Evolutionary conservation across 2,888 invertebrate species (phyloP).

Genomic region (Epinotia nisella): DNA sequence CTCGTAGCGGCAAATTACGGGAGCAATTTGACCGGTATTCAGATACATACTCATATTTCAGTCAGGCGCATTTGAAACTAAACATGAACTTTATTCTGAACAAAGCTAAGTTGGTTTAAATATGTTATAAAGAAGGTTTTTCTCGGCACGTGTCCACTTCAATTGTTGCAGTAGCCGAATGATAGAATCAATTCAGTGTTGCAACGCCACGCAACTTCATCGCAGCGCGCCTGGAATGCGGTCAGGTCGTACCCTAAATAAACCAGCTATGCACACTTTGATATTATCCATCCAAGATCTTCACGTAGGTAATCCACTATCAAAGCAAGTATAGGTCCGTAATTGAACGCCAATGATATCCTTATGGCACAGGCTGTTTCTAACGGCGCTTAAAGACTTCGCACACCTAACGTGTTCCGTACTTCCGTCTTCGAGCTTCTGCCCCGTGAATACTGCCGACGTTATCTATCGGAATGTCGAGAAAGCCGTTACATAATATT

Average conservation of each 20-base stretch:
- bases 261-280: slow-evolving; percentile 38
- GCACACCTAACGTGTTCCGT: neutral
- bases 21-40: slow-evolving; percentile 46
- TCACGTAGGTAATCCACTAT: neutral
- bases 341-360: neutral
- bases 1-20: slow-evolving; percentile 67
- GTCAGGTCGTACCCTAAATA: slow-evolving; percentile 43
- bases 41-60: neutral
- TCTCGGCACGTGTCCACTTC: slow-evolving; percentile 59
- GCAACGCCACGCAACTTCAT: slow-evolving; percentile 53
- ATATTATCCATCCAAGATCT: slow-evolving; percentile 24
- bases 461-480: slow-evolving; percentile 24
- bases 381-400: neutral
- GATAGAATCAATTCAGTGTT: slow-evolving; percentile 61
- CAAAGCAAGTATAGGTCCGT: neutral
- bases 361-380: neutral
- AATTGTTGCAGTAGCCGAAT: slow-evolving; percentile 49
- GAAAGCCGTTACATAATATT: slow-evolving; percentile 33
- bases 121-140: slow-evolving; percentile 49
- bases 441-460: neutral
- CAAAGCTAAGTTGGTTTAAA: neutral
- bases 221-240: slow-evolving; percentile 52
- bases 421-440: neutral
- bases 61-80: neutral
- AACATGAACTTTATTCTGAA: neutral